These are phyloP conservation scores for Mastacembelus armatus DNA, from an alignment of 2,797 vertebrate genomes.

Conservation along the genomic window DNA sequence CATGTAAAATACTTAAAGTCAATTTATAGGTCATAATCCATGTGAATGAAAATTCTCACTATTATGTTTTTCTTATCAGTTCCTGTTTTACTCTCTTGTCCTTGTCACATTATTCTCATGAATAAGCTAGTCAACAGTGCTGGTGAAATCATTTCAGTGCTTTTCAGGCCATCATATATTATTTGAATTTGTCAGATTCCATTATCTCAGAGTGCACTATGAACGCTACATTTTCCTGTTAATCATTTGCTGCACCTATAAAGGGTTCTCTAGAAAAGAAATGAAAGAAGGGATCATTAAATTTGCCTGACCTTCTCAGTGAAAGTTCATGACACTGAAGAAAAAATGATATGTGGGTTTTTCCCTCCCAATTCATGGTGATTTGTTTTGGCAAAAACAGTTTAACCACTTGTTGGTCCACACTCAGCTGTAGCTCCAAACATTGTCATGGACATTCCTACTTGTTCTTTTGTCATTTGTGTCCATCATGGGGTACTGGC, in stretches of 20 bases:
- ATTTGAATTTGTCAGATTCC: constrained; percentile 37
- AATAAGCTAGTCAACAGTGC: neutral
- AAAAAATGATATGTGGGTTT: no score
- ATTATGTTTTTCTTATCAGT: constrained; percentile 39
- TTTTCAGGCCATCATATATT: constrained; percentile 6
- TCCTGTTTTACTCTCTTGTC: constrained; percentile 22
- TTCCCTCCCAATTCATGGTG: no score
- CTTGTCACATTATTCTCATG: constrained; percentile 22
- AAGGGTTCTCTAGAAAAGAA: constrained; percentile 13
- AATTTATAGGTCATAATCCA: constrained; percentile 39
- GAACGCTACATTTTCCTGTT: neutral
- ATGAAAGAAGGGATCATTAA: constrained; percentile 19
- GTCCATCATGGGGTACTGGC: constrained; percentile 42
- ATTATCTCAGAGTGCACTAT: constrained; percentile 19
- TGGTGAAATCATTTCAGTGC: constrained; percentile 14
- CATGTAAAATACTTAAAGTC: constrained; percentile 23
- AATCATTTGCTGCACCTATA: constrained; percentile 18
- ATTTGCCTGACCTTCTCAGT: constrained; percentile 32
- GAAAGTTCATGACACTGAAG: constrained; percentile 1
- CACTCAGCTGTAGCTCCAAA: constrained; percentile 9
- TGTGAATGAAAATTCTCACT: constrained; percentile 12
- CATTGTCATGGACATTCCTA: constrained; percentile 24
- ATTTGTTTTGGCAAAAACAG: no score
- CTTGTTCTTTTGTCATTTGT: constrained; percentile 38
- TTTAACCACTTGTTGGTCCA: constrained; percentile 23